Evolutionary conservation across 2,113 vertebrate genomes (phyloP), one percentile per base, ranked within the genome.

Genomic region (Sebastes fasciatus): DNA sequence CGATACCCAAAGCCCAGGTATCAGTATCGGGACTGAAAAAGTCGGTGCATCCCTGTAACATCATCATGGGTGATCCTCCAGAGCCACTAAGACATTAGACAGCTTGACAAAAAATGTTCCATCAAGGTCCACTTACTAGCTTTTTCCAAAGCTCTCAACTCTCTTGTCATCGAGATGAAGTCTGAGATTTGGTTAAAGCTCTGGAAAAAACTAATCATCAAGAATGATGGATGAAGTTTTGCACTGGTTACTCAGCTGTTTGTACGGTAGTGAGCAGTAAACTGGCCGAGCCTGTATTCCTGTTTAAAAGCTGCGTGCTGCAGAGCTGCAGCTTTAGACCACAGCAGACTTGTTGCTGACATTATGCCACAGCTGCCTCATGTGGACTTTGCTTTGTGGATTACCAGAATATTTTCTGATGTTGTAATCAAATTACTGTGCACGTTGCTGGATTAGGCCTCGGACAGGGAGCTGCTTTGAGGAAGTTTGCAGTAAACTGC

Each of bases 401-500:
- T 93, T 92, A 94, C 16, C 84, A 89, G 62, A 76, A 90, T 92
- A 80, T 86, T 86, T 89, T 84, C 74, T 89, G 87, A 89, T 90
- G 89, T 86, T 89, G 87, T 83, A 92, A 90, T 83, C 80, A 85
- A 85, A 78, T 91, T 80, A 79, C 68, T 86, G 64, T 74, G 78
- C 84, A 83, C 75, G 80, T 82, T 84, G 82, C 77, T 66, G 87
- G 90, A 85, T 92, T 87, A 87, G 86, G 58, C 79, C 67, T 74
- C 21, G 9, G 80, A 77, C 79, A 63, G 62, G 84, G 55, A 89
- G 87, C 55, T 3, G 17, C 57, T 86, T 83, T 79, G 60, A 79
- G 66, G 67, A 21, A 80, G 71, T n/a, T 83, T 64, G 54, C 85
- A 92, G 83, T 92, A 89, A 92, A 90, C 55, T 42, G 57, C 77